These are phyloP conservation scores for Tachysurus fulvidraco DNA, from an alignment of 2,113 vertebrate genomes.

Conservation along the genomic window DNA sequence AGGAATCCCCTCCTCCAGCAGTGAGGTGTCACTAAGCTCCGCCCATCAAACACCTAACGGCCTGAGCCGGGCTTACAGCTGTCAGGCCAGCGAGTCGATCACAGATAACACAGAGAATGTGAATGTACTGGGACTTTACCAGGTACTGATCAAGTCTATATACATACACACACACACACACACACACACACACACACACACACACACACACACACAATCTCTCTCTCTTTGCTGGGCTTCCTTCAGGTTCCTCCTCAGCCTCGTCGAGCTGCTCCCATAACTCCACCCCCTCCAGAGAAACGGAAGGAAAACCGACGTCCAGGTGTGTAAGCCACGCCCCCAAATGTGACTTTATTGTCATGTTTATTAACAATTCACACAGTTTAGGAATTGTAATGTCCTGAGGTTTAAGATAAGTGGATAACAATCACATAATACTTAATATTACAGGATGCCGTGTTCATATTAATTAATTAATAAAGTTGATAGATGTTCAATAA, in stretches of 20 bases:
- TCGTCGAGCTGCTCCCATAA: slow-evolving; percentile 80
- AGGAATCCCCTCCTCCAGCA: slow-evolving; percentile 81
- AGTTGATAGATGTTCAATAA: too few relatives aligned
- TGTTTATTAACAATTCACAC: background rate
- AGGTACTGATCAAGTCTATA: slow-evolving; percentile 71
- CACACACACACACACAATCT: background rate
- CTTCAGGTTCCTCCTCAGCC: slow-evolving; percentile 84
- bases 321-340: slow-evolving; percentile 57
- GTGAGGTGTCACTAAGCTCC: slow-evolving; percentile 84
- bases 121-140: slow-evolving; percentile 78
- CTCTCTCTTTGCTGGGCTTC: slow-evolving; percentile 4
- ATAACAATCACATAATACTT: too few relatives aligned
- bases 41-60: slow-evolving; percentile 72
- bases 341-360: background rate
- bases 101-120: slow-evolving; percentile 75
- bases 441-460: too few relatives aligned
- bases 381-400: background rate
- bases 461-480: too few relatives aligned
- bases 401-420: background rate
- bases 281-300: slow-evolving; percentile 91
- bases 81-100: slow-evolving; percentile 82
- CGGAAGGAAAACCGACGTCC: slow-evolving; percentile 71
- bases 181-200: background rate
- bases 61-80: slow-evolving; percentile 64
- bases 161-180: background rate